Conservation (phyloP, 1,140 invertebrate species). For the Aphidius ervi region DNA sequence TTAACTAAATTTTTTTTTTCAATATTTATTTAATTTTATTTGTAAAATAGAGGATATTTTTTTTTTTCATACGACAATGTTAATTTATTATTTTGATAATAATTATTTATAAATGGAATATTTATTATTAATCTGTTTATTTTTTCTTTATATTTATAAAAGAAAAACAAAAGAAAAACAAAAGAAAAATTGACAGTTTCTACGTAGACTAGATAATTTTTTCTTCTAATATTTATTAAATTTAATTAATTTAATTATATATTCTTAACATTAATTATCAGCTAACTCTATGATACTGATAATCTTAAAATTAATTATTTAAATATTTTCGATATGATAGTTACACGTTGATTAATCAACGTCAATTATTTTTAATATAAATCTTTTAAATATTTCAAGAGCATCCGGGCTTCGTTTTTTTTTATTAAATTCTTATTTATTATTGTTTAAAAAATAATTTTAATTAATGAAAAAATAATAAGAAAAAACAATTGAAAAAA, state of each 20-base stretch:
- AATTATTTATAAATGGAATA: no score
- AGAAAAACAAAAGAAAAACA: slow-evolving; percentile 5
- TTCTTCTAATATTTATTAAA: neutral
- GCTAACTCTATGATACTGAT: slow-evolving; percentile 25
- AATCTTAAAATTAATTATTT: slow-evolving; percentile 23
- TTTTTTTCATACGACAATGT: no score
- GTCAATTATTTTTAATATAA: no score
- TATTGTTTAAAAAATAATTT: no score
- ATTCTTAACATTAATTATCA: neutral
- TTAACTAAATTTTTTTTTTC: no score
- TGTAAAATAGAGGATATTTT: neutral
- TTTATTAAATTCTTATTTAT: no score
- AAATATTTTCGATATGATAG: slow-evolving; percentile 29
- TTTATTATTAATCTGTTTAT: no score
- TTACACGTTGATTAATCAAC: slow-evolving; percentile 12
- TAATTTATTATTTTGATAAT: no score
- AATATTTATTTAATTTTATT: slow-evolving; percentile 3
- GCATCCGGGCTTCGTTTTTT: no score
- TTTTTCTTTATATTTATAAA: neutral
- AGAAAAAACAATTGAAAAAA: no score
- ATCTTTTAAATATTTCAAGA: no score
- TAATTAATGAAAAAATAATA: no score
- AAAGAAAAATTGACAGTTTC: slow-evolving; percentile 12
- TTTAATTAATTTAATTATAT: slow-evolving; percentile 10
- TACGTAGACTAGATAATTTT: slow-evolving; percentile 25